These are phyloP conservation scores for Trinectes maculatus DNA, from an alignment of 2,113 vertebrate genomes.

Conservation along the genomic window DNA sequence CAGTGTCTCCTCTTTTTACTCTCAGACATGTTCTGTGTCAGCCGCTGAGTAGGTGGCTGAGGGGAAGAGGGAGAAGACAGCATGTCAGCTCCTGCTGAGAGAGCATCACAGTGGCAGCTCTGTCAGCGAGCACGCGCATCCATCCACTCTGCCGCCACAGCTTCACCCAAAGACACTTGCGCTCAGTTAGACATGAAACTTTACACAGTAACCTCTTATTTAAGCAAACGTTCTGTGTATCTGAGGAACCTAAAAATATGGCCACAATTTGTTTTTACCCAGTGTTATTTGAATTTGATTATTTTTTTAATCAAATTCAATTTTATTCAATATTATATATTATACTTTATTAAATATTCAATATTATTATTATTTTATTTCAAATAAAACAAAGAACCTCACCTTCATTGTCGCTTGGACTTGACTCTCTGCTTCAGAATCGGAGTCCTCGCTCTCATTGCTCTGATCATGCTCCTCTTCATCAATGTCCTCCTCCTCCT, in stretches of 20 bases:
- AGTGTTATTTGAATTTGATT: no score
- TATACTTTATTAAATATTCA: no score
- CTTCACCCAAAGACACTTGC: conserved; percentile 40
- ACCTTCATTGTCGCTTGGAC: conserved; percentile 86
- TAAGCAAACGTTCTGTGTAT: not conserved
- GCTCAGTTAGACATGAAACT: not conserved
- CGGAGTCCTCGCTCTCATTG: conserved; percentile 89
- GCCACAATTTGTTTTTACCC: no score
- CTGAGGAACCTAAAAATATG: not conserved
- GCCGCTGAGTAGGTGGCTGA: conserved; percentile 81
- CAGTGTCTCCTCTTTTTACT: conserved; percentile 83
- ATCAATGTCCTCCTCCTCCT: conserved; percentile 82
- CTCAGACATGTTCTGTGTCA: conserved; percentile 85
- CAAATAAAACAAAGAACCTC: no score
- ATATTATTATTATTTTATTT: no score
- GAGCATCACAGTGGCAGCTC: conserved; percentile 57
- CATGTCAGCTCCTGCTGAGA: conserved; percentile 55
- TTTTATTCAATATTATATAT: no score
- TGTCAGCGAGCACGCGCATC: conserved; percentile 60
- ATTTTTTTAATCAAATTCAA: no score
- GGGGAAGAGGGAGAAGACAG: conserved; percentile 60
- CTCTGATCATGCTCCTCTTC: conserved; percentile 85
- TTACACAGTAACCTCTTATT: not conserved
- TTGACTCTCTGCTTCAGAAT: conserved; percentile 85
- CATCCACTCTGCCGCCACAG: conserved; percentile 47